Conservation (phyloP, 2,888 invertebrate genomes). For the Eupithecia pulchellata region DNA sequence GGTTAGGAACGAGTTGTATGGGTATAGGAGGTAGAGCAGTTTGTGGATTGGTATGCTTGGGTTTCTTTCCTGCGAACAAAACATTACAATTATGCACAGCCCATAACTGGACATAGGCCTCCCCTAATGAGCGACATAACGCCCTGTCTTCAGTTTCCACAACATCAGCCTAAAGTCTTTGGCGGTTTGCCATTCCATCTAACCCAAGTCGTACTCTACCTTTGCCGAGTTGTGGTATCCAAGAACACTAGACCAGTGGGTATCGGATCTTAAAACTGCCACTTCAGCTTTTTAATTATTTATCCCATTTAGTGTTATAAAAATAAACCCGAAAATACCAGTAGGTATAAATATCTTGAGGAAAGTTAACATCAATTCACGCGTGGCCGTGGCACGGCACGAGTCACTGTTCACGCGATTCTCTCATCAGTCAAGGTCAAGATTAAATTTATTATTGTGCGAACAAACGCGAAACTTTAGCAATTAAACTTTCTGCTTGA, state of each 20-base stretch:
- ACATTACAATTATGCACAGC: neutral
- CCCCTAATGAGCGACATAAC: too few relatives aligned
- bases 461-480: neutral
- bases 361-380: neutral
- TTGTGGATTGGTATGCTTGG: conserved; percentile 88
- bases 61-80: conserved; percentile 87
- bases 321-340: neutral
- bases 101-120: too few relatives aligned
- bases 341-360: neutral
- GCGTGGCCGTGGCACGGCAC: neutral
- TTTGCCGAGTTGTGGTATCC: neutral
- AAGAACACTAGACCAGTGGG: neutral
- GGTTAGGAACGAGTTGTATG: conserved; percentile 91
- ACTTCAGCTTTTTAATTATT: neutral
- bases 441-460: conserved; percentile 11
- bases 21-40: conserved; percentile 92
- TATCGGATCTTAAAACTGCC: neutral
- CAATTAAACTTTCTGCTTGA: conserved; percentile 2
- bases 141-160: too few relatives aligned
- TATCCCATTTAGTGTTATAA: neutral
- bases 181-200: neutral
- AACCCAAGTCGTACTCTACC: neutral
- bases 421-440: conserved; percentile 41
- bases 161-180: neutral
- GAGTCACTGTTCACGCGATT: conserved; percentile 43